Base-by-base conservation (phyloP, 2,888 invertebrate genomes). In the Drepanosiphum platanoidis region DNA sequence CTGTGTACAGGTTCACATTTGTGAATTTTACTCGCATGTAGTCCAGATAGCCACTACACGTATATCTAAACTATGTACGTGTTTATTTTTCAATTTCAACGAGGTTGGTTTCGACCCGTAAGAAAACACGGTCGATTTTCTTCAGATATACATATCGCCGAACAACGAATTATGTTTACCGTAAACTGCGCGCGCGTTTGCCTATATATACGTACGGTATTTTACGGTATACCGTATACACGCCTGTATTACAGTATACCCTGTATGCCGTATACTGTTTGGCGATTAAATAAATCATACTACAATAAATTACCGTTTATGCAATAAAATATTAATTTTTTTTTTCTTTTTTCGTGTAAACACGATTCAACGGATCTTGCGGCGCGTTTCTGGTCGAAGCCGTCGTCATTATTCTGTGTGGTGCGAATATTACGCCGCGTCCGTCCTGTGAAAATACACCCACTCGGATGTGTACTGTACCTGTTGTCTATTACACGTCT, bases 81-180 rank as follows among this genome's bases (percentile, higher is more conserved):
- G 61, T 39, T 39, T 64, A 64, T 64, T 77, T 30, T 58, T 75
- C n/a, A 75, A 52, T 34, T 75, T 75, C n/a, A 58, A 34, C 34
- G 52, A 75, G 75, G 52, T 75, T 75, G 58, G 52, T 34, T 75
- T 52, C 13, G 75, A 46, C 74, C 34, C 22, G 22, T 32, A 5
- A 42, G 46, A 15, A 9, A 15, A 22, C 46, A 30, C 22, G 18
- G 46, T 72, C 30, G 72, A 72, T 46, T 72, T 72, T 74, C 74
- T 46, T n/a, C n/a, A 46, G 46, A 22, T 74, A 52, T 30, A 22
- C 11, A 32, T 52, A 32, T 30, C 22, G 30, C 18, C 46, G 46
- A 22, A 52, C 74, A 32, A 15, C 30, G 27, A 13, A 52, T 27
- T 27, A 30, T 27, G 30, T 74, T 46, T 74, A 74, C 74, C 22